Percentiles rank a stretch among this genome's conserved stretches.
Evolutionary conservation across 2,113 vertebrate genomes (phyloP).

Genomic region (Pogonocichla stellata): DNA sequence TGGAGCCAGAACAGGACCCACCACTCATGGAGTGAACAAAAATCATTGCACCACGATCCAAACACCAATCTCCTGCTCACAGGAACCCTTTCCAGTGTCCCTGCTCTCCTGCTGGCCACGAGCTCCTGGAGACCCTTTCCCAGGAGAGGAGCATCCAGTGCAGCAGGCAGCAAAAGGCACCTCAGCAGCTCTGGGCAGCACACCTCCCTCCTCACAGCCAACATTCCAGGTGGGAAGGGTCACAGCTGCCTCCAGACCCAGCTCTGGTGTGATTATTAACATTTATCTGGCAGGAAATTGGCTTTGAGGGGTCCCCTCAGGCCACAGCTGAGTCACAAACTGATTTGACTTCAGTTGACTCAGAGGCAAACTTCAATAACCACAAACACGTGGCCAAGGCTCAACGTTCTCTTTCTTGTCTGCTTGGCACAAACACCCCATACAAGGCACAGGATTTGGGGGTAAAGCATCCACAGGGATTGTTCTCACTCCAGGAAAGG

Average conservation of each 20-base stretch:
- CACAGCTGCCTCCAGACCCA: background rate
- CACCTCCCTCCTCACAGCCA: background rate
- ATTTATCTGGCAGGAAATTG: background rate
- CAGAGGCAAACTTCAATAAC: background rate
- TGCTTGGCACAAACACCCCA: background rate
- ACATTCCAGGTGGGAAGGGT: background rate
- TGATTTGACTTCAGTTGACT: background rate
- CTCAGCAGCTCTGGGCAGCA: fast-evolving
- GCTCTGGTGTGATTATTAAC: background rate
- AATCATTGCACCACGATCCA: fast-evolving
- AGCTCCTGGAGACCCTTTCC: background rate
- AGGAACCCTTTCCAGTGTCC: background rate
- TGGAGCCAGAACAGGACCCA: background rate
- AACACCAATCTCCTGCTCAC: background rate
- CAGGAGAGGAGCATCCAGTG: background rate
- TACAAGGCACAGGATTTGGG: background rate
- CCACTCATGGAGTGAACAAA: fast-evolving
- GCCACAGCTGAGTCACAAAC: background rate
- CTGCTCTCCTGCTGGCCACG: background rate
- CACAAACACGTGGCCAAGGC: background rate
- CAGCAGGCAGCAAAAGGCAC: background rate
- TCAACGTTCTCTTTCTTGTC: background rate
- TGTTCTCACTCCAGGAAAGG: background rate
- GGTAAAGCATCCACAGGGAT: background rate
- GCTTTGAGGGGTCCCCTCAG: background rate